These are phyloP conservation scores for Cephus spinipes DNA, from an alignment of 2,888 invertebrate genomes.

Conservation along the genomic window DNA sequence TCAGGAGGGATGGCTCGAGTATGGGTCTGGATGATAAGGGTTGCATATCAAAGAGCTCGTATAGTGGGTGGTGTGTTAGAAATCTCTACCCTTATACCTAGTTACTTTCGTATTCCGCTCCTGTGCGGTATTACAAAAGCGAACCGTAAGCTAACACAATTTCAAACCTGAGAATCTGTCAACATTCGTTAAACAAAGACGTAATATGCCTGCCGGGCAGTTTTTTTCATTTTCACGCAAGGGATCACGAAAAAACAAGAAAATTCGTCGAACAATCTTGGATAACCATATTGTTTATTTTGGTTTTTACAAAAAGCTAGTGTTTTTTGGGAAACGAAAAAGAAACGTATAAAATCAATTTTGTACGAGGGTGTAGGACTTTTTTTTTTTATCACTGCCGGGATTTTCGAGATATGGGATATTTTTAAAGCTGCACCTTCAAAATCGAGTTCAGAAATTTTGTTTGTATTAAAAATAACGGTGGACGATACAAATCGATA, in stretches of 20 bases:
- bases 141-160: slow-evolving; percentile 13
- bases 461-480: too few species aligned
- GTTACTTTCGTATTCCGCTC: slow-evolving; percentile 18
- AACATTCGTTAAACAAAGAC: slow-evolving; percentile 17
- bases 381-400: not conserved
- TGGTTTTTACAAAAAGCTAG: too few species aligned
- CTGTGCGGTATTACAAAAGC: slow-evolving; percentile 16
- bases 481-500: too few species aligned
- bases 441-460: too few species aligned
- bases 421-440: too few species aligned
- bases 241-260: not conserved
- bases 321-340: too few species aligned
- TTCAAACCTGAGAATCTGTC: slow-evolving; percentile 16
- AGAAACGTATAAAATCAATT: not conserved
- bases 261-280: not conserved
- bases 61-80: not conserved
- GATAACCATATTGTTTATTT: not conserved
- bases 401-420: not conserved
- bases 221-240: not conserved
- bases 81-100: not conserved
- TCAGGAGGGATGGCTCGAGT: not conserved
- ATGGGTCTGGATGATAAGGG: slow-evolving; percentile 9
- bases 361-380: not conserved
- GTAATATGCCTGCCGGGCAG: not conserved
- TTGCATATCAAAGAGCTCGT: slow-evolving; percentile 18